Evolutionary conservation across 64 coral and sea anemone genomes (phyloP).

Genomic region (Trachythela sp.): DNA sequence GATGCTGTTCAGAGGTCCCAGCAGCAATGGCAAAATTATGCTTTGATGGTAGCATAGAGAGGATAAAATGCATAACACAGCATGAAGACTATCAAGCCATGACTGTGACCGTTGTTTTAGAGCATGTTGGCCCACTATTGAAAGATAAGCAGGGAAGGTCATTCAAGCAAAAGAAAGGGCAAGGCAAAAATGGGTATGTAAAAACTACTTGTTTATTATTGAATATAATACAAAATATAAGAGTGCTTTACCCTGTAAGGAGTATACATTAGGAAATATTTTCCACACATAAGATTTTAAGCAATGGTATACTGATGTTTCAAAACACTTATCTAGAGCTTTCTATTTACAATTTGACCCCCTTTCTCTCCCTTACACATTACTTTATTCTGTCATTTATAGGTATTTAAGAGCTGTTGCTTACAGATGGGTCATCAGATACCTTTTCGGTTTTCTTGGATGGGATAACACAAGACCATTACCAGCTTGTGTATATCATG

Average conservation of each 20-base stretch:
- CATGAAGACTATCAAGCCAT: neutral
- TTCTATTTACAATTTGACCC: too few species aligned
- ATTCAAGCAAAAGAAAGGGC: neutral
- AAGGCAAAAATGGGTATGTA: neutral
- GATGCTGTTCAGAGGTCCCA: neutral
- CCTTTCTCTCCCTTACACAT: too few species aligned
- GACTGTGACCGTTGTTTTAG: neutral
- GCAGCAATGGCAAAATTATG: neutral
- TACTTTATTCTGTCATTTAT: too few species aligned
- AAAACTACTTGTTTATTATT: too few species aligned
- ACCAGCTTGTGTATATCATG: neutral
- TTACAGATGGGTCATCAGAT: constrained; percentile 3
- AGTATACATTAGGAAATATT: too few species aligned
- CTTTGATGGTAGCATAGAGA: neutral
- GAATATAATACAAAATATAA: too few species aligned
- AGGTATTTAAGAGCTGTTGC: neutral
- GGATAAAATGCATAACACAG: neutral
- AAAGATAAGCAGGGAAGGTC: neutral
- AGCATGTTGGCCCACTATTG: neutral
- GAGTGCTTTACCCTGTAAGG: too few species aligned
- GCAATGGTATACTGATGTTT: too few species aligned
- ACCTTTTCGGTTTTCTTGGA: neutral
- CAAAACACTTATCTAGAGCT: too few species aligned
- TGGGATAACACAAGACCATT: constrained; percentile 32
- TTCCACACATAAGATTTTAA: too few species aligned